Evolutionary conservation across 2,113 vertebrate genomes (phyloP), one percentile per base, ranked within the genome.

Genomic region (Actenoides hombroni): DNA sequence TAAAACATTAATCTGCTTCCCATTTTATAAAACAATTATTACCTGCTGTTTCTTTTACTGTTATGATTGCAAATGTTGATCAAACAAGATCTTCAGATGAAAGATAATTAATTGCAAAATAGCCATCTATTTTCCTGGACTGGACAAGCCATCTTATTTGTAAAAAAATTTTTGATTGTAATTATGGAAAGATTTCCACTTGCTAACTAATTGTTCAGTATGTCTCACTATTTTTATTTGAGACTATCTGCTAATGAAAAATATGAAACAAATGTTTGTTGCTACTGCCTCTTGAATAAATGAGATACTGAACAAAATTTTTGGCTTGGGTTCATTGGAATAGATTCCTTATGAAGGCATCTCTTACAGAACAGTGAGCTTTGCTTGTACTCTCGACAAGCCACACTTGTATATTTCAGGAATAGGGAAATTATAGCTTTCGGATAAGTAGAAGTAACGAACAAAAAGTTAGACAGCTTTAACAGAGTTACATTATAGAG

Each of bases 251-350:
- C n/a, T 96, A 93, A 96, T 79, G 83, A 95, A 68, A 86, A 92
- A 84, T 93, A 90, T 9, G n/a, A 90, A 95, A 86, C 90, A 96
- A 88, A 95, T 95, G 76, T 95, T 97, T 96, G 88, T 77, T 95
- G 53, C 57, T 95, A 48, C 49, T 74, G 3, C 60, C 5, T 86
- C 28, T 88, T 69, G 39, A 78, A 73, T 65, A 92, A 88, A 88
- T 85, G 61, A 90, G 73, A 92, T 70, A 56, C 7, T 53, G 88
- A 68, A 74, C 29, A 73, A 88, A 81, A 51, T 59, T 86, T 84
- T 93, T 88, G 73, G 80, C 88, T 93, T 71, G 35, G 73, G 56
- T 5, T 63, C 73, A 7, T 39, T 88, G 90, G 85, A 95, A 86
- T 28, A 67, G 35, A 65, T 83, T 26, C 42, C 59, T 91, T 87